A percentile compares a stretch with the other conserved stretches of the same genome.
Evolutionary conservation across 2,888 invertebrate species (phyloP).

Genomic region (Ditylenchus weischeri): DNA sequence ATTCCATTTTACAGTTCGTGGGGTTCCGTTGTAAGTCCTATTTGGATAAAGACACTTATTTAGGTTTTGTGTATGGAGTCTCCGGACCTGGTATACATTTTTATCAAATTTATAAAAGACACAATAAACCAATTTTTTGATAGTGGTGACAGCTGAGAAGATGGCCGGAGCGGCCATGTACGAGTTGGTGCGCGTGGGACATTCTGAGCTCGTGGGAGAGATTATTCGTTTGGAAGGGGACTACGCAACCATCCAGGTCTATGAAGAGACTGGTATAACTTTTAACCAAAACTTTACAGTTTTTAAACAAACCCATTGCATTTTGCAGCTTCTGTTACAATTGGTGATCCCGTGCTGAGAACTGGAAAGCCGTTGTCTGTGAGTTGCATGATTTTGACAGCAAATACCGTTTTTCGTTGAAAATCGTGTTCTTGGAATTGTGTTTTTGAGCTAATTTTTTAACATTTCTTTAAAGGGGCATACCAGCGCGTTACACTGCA

Average conservation of each 20-base stretch:
- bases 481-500: too few species aligned
- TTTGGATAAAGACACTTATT: not conserved
- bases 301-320: slow-evolving; percentile 5
- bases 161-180: slow-evolving; percentile 99
- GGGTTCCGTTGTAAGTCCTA: not conserved
- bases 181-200: slow-evolving; percentile 97
- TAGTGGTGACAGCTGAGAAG: slow-evolving; percentile 96
- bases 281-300: not conserved
- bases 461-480: too few species aligned
- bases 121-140: slow-evolving; percentile 23
- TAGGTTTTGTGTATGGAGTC: slow-evolving; percentile 78
- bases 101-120: too few species aligned
- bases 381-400: too few species aligned
- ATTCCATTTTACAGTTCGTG: too few species aligned
- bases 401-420: too few species aligned
- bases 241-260: slow-evolving; percentile 97
- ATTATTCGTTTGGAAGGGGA: slow-evolving; percentile 99
- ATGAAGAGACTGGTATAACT: slow-evolving; percentile 65
- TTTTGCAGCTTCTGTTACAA: slow-evolving; percentile 85
- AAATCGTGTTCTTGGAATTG: too few species aligned
- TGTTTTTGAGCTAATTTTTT: too few species aligned
- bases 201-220: slow-evolving; percentile 95
- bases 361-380: slow-evolving; percentile 93
- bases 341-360: slow-evolving; percentile 95
- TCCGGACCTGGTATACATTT: slow-evolving; percentile 83